Percentiles rank a stretch among this genome's conserved stretches.
phyloP scores from a whole-genome alignment of 2,797 vertebrate species.

The Chaunax sp. region DNA sequence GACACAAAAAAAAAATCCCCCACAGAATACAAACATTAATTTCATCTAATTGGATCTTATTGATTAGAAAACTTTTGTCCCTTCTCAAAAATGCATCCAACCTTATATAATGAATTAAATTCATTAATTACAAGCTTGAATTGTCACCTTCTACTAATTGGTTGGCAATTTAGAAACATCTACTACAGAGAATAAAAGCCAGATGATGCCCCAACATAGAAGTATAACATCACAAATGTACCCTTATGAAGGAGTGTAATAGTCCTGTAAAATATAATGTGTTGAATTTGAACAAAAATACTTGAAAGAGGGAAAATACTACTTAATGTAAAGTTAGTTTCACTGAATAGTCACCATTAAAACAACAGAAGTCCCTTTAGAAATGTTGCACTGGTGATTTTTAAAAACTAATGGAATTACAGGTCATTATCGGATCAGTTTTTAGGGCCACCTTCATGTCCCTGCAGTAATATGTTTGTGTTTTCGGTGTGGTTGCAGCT shows the following conservation, averaged over 20 bases:
- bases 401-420: background rate
- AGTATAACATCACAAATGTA: background rate
- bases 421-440: conserved; percentile 5
- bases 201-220: background rate
- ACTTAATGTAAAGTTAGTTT: too few relatives aligned
- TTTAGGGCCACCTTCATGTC: conserved; percentile 1
- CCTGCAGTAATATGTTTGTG: conserved; percentile 10
- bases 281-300: too few relatives aligned
- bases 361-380: too few relatives aligned
- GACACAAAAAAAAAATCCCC: conserved; percentile 14
- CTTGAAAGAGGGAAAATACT: too few relatives aligned
- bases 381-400: too few relatives aligned
- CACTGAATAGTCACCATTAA: background rate
- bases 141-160: background rate
- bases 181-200: background rate
- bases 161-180: background rate
- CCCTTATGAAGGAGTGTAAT: background rate
- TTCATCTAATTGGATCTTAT: conserved; percentile 4
- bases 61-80: conserved; percentile 2
- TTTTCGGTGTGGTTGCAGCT: conserved; percentile 15
- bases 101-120: background rate
- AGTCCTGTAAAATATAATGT: background rate
- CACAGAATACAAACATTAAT: conserved; percentile 13
- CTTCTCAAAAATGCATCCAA: background rate
- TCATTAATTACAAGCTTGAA: background rate